phyloP scores from a whole-genome alignment of 2,888 invertebrate genomes.

The Ypsolopha sequella region DNA sequence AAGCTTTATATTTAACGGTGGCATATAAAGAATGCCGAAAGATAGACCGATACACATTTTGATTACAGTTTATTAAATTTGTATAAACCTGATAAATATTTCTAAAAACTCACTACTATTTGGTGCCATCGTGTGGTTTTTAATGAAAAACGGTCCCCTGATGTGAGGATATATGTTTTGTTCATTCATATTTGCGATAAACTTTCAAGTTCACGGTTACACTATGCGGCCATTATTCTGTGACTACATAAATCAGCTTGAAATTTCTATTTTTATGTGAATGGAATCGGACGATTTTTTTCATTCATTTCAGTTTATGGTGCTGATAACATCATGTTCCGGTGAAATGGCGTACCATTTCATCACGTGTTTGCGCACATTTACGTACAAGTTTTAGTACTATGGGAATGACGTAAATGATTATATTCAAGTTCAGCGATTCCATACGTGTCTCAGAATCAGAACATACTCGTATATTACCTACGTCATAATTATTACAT shows the following conservation, averaged over 20 bases:
- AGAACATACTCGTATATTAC: no score
- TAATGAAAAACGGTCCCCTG: neutral
- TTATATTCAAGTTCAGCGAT: no score
- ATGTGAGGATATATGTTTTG: neutral
- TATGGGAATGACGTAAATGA: neutral
- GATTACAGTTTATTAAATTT: no score
- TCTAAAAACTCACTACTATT: neutral
- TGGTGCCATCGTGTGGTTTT: neutral
- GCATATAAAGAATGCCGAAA: no score
- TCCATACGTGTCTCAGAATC: no score
- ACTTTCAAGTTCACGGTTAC: neutral
- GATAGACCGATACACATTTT: no score
- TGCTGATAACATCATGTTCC: conserved; percentile 15
- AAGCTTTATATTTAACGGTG: no score
- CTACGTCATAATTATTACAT: no score
- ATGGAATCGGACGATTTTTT: conserved; percentile 14
- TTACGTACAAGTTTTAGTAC: neutral
- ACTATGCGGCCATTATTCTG: neutral
- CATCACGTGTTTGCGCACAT: neutral
- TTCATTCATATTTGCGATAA: neutral
- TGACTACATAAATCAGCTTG: neutral
- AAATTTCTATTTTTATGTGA: conserved; percentile 34
- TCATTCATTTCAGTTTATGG: conserved; percentile 31
- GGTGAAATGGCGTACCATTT: neutral
- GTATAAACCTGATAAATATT: no score